Evolutionary conservation across 2,113 vertebrate genomes (phyloP).

Genomic region (Gavia stellata): DNA sequence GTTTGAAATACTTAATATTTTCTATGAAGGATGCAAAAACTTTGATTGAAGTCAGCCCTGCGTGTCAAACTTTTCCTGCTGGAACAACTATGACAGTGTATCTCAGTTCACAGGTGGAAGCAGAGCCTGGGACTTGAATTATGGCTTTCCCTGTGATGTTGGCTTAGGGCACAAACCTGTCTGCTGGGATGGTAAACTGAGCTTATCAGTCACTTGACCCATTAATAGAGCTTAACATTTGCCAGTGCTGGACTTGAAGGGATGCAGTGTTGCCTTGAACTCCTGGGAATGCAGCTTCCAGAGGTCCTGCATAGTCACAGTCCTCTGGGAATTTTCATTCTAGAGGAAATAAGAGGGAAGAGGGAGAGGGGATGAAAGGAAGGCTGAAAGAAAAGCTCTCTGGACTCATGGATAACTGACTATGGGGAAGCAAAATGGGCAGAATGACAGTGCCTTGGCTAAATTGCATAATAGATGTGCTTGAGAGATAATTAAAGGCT

Average conservation of each 20-base stretch:
- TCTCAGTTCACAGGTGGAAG: neutral
- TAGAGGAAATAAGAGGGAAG: neutral
- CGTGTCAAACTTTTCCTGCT: neutral
- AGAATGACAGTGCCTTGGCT: neutral
- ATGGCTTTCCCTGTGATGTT: neutral
- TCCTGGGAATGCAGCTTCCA: neutral
- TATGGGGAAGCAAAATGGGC: neutral
- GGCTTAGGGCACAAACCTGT: neutral
- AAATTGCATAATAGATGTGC: neutral
- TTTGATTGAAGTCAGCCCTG: slow-evolving; percentile 25
- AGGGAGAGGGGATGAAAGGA: neutral
- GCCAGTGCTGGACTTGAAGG: neutral
- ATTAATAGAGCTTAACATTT: neutral
- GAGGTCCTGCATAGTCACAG: neutral
- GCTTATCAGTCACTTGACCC: neutral
- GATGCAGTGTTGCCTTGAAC: neutral
- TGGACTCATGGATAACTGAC: neutral
- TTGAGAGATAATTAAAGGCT: neutral
- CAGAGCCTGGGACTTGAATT: neutral
- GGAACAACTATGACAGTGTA: neutral
- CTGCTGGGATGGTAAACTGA: neutral
- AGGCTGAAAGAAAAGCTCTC: neutral
- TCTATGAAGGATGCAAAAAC: slow-evolving; percentile 11
- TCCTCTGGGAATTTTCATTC: neutral
- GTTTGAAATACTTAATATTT: slow-evolving; percentile 44